Percentiles rank a stretch among this genome's conserved stretches.
Conservation (phyloP, 2,888 invertebrate species). For the Papilio elwesi region DNA sequence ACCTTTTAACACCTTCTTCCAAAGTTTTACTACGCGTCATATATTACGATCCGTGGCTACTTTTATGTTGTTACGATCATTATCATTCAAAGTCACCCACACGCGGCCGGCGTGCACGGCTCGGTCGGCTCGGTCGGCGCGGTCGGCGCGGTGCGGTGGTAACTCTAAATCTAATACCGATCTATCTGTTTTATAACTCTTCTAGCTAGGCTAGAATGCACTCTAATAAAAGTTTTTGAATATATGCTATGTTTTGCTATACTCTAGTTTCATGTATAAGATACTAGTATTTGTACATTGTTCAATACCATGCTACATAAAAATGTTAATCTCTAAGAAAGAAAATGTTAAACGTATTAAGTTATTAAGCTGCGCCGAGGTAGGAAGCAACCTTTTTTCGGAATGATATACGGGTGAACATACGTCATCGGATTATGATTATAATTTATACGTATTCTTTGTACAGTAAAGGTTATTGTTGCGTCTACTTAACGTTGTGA, state of each 20-base stretch:
- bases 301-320: conserved; percentile 49
- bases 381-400: conserved; percentile 60
- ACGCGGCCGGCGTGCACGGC: conserved; percentile 57
- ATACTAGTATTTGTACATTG: conserved; percentile 42
- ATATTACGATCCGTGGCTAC: conserved; percentile 78
- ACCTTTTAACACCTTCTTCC: conserved; percentile 82
- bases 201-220: conserved; percentile 10
- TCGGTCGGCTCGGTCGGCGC: no score
- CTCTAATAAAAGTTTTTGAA: conserved; percentile 16
- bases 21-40: conserved; percentile 80
- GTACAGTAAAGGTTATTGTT: conserved; percentile 67
- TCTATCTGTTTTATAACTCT: conserved; percentile 34
- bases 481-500: conserved; percentile 69
- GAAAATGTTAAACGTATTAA: conserved; percentile 73
- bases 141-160: conserved; percentile 44
- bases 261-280: conserved; percentile 4
- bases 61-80: conserved; percentile 82
- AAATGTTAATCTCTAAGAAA: conserved; percentile 60
- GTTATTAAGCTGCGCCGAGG: conserved; percentile 67
- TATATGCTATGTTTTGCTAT: conserved; percentile 15
- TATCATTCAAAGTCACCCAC: conserved; percentile 81
- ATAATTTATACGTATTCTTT: conserved; percentile 75
- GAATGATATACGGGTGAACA: conserved; percentile 63
- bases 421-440: conserved; percentile 78
- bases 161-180: conserved; percentile 52